Base-by-base conservation (phyloP, 2,797 vertebrate species). In the Premnoplex brunnescens region DNA sequence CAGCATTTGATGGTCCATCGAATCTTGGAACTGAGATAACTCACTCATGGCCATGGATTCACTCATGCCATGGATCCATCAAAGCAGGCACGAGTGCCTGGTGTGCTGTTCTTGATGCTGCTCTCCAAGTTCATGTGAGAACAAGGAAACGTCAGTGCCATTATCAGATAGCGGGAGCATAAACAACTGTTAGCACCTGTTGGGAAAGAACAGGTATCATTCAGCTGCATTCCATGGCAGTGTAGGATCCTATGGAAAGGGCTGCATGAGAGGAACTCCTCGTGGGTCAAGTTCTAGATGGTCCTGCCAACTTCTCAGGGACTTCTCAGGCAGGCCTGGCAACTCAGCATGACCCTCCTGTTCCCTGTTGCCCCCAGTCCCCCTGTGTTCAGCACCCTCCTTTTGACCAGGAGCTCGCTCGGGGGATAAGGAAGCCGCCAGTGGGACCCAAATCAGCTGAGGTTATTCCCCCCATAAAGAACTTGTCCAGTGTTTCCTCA, bases 391-490 rank as follows among this genome's bases (percentile, higher is more conserved):
- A 85, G 68, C 64, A 36, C 17, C 58, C 71, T 88, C 46, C 86
- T 58, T n/a, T 1, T 32, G 66, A 84, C 59, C 88, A 90, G 59
- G 36, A 85, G 85, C 41, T 81, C 80, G 67, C 36, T 83, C 66
- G 58, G 10, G 41, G 66, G 83, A 41, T 72, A 56, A 86, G 36
- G 0, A 8, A 48, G 18, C 46, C 62, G 52, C 78, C 27, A 85
- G 27, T 10, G 30, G n/a, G 77, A 93, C 49, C 54, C 73, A 68
- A 80, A 67, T 26, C 76, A 89, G 72, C 13, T 80, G 20, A 26
- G 55, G 87, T 72, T 79, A 85, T 72, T 96, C 51, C 77, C 55
- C 39, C 91, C 59, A 48, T 55, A 85, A 93, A 92, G 77, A 92
- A 46, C 28, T 27, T 21, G 10, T 46, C 71, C 86, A 59, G 16